phyloP scores from a whole-genome alignment of 2,888 invertebrate genomes.

The Caenorhabditis sp. region DNA sequence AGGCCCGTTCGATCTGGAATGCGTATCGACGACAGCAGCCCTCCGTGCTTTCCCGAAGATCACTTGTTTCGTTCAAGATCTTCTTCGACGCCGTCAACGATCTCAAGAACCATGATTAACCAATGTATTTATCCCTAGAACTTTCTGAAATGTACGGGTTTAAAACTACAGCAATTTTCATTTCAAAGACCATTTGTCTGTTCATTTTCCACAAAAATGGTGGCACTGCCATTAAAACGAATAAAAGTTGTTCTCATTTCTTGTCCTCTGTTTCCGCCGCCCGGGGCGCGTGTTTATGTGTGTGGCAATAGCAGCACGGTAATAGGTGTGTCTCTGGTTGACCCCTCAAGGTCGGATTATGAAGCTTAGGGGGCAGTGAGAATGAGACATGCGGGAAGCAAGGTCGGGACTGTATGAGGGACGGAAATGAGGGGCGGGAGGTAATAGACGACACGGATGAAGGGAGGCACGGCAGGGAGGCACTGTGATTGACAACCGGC shows the following conservation, averaged over 20 bases:
- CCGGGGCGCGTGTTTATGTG: background rate
- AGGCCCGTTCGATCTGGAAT: slow-evolving; percentile 16
- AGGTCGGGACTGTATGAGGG: slow-evolving; percentile 52
- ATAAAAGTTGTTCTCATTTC: slow-evolving; percentile 9
- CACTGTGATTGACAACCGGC: slow-evolving; percentile 33
- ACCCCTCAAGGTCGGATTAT: slow-evolving; percentile 64
- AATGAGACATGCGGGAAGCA: slow-evolving; percentile 38
- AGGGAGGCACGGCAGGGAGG: background rate
- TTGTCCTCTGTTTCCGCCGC: slow-evolving; percentile 4
- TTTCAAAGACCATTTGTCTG: slow-evolving; percentile 1
- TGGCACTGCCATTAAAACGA: slow-evolving; percentile 11
- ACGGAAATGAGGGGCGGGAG: slow-evolving; percentile 36
- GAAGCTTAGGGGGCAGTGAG: slow-evolving; percentile 51
- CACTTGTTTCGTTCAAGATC: slow-evolving; percentile 28
- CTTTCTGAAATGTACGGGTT: slow-evolving; percentile 35
- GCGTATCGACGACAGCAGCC: slow-evolving; percentile 19
- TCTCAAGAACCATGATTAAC: slow-evolving; percentile 34
- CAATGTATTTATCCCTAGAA: slow-evolving; percentile 4
- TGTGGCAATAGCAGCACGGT: slow-evolving; percentile 13
- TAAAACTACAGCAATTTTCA: slow-evolving; percentile 3
- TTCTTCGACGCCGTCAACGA: slow-evolving; percentile 16
- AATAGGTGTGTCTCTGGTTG: slow-evolving; percentile 30
- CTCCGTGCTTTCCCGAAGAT: slow-evolving; percentile 26
- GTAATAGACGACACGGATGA: background rate
- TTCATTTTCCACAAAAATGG: background rate